A percentile compares a stretch with the other conserved stretches of the same genome.
Evolutionary conservation across 2,888 invertebrate genomes (phyloP).

Genomic region (Itoplectis maculator): DNA sequence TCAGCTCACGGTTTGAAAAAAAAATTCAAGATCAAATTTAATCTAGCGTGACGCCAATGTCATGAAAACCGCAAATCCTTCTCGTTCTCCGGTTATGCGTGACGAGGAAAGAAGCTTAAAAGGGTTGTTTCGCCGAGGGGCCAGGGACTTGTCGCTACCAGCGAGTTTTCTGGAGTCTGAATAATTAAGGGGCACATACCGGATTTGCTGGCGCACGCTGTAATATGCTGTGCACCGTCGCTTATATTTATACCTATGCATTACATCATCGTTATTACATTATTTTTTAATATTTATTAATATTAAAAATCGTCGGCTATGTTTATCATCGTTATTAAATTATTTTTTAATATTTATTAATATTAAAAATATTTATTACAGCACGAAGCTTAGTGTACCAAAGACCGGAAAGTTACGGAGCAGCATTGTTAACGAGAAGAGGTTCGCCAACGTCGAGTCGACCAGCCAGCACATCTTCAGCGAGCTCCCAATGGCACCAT

Average conservation of each 20-base stretch:
- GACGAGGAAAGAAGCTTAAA: slow-evolving; percentile 72
- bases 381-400: slow-evolving; percentile 69
- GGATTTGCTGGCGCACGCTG: slow-evolving; percentile 55
- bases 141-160: slow-evolving; percentile 44
- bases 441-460: slow-evolving; percentile 76
- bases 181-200: slow-evolving; percentile 63
- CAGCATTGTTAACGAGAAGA: slow-evolving; percentile 60
- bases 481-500: slow-evolving; percentile 64
- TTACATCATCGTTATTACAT: slow-evolving; percentile 45
- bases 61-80: slow-evolving; percentile 55
- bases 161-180: slow-evolving; percentile 53
- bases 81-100: slow-evolving; percentile 51
- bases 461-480: slow-evolving; percentile 78
- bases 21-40: slow-evolving; percentile 57
- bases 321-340: no score
- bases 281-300: background rate
- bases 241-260: slow-evolving; percentile 31
- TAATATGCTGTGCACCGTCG: slow-evolving; percentile 16
- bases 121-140: slow-evolving; percentile 68
- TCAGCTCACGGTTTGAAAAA: slow-evolving; percentile 4
- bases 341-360: no score
- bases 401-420: slow-evolving; percentile 72
- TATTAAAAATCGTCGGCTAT: no score
- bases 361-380: no score
- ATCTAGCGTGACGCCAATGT: slow-evolving; percentile 61